A percentile compares a stretch with the other conserved stretches of the same genome.
phyloP scores from a whole-genome alignment of 2,888 invertebrate genomes.

The Carcina quercana region DNA sequence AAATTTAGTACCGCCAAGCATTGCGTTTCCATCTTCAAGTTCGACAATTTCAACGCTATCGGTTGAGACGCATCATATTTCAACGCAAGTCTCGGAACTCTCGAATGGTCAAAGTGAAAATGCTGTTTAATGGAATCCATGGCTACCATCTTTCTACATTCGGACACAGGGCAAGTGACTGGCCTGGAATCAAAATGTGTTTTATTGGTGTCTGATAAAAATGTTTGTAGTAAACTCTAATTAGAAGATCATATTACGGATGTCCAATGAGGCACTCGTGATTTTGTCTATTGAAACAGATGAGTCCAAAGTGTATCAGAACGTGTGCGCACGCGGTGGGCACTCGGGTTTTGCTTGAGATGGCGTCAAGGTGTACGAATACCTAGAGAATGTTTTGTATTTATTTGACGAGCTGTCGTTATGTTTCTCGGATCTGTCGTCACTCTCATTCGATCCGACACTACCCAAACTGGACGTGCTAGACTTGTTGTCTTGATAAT shows the following conservation, averaged over 20 bases:
- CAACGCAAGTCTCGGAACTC: constrained; percentile 37
- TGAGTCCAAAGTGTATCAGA: too few species aligned
- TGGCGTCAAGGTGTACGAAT: neutral
- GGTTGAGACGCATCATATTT: constrained; percentile 16
- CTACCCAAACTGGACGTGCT: constrained; percentile 54
- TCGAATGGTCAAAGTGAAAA: constrained; percentile 73
- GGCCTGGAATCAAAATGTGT: constrained; percentile 21
- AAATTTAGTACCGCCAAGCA: constrained; percentile 21
- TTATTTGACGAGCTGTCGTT: neutral
- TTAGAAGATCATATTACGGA: too few species aligned
- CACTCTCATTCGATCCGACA: constrained; percentile 10
- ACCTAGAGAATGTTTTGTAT: constrained; percentile 6
- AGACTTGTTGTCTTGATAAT: constrained; percentile 20
- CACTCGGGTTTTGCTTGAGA: too few species aligned
- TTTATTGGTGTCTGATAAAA: too few species aligned
- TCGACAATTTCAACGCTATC: constrained; percentile 14
- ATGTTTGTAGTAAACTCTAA: too few species aligned
- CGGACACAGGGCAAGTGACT: constrained; percentile 57
- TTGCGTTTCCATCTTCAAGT: constrained; percentile 18
- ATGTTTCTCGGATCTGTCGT: neutral
- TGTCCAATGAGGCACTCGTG: too few species aligned
- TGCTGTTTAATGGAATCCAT: constrained; percentile 67
- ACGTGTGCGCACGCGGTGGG: too few species aligned
- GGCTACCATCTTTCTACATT: constrained; percentile 68
- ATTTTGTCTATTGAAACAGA: too few species aligned